Base-by-base conservation (phyloP, 2,888 invertebrate genomes). In the Argynnis bischoffii region DNA sequence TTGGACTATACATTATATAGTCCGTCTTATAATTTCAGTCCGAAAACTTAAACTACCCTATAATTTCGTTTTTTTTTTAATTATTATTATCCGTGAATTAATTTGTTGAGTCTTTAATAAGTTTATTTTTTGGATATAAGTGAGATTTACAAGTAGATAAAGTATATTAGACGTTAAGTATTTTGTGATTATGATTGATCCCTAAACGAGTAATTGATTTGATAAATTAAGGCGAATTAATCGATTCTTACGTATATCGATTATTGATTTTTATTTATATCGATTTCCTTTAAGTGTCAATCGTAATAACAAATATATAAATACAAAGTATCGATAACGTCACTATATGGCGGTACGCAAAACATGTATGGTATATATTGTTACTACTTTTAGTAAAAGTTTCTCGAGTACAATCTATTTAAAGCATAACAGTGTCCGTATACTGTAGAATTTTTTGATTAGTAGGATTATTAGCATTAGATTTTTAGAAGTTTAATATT, bases 31-130 rank as follows among this genome's bases (percentile, higher is more conserved):
- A 55, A 55, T 55, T 16, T 55, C 16, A 55, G 55, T 11, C 55
- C 16, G 16, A 13, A 41, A 41, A 41, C 0, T 41, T 41, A 41
- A 47, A 8, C n/a, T 11, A 59, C 26, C 15, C 15, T 13, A 47
- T 55, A 18, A 13, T 26, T 11, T 47, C 26, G 26, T 59, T 59
- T 48, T n/a, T 47, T 31, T 59, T 41, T 11, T 11, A 8, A 35
- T 35, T 26, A 15, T 59, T 11, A 21, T 47, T 13, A 13, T 18
- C 14, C 4, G 5, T 41, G 16, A 59, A 26, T 48, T 59, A 26
- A 48, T 59, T 48, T 59, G 59, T 59, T 59, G 59, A 59, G 47
- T 59, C 16, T 59, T 59, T 59, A 26, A 59, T 59, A 59, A 48
- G 59, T 59, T 59, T 48, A 59, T 16, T 48, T 26, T 53, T 57